These are phyloP conservation scores for Eospalax fontanierii DNA, from an alignment of 2,797 vertebrate genomes.

Conservation along the genomic window DNA sequence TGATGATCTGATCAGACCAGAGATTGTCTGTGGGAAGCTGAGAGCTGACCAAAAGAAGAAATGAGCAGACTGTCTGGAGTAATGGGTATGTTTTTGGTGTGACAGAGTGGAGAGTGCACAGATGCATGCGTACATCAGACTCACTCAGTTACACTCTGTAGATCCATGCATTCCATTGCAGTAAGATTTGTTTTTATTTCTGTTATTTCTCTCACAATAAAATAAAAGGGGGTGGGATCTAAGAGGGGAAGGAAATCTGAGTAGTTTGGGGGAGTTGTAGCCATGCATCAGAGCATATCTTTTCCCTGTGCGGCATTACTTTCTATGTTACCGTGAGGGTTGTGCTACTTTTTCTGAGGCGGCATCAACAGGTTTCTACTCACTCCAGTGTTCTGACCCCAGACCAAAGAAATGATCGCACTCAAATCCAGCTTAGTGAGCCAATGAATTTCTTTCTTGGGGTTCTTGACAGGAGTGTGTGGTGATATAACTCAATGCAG, in stretches of 20 bases:
- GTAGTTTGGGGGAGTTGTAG: background rate
- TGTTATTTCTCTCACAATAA: background rate
- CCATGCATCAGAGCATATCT: accelerated
- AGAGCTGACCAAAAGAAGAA: background rate
- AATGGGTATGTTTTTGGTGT: background rate
- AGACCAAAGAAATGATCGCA: background rate
- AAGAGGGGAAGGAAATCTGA: background rate
- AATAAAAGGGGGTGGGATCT: background rate
- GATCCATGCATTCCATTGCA: background rate
- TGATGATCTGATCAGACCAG: background rate
- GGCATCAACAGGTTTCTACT: background rate
- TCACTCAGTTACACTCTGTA: background rate
- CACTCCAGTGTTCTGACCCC: background rate
- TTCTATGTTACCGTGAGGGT: background rate
- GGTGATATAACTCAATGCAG: background rate
- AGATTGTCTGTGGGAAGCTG: background rate
- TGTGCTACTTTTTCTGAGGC: background rate
- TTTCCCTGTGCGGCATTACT: background rate
- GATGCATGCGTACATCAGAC: background rate
- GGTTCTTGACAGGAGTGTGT: background rate
- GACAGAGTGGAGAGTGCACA: background rate
- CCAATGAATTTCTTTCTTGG: background rate
- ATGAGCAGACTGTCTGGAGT: background rate
- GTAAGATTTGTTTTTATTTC: background rate
- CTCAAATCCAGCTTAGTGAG: too few relatives aligned